Evolutionary conservation across 2,797 vertebrate genomes (phyloP), one percentile per base, ranked within the genome.

Genomic region (Amazonetta brasiliensis): DNA sequence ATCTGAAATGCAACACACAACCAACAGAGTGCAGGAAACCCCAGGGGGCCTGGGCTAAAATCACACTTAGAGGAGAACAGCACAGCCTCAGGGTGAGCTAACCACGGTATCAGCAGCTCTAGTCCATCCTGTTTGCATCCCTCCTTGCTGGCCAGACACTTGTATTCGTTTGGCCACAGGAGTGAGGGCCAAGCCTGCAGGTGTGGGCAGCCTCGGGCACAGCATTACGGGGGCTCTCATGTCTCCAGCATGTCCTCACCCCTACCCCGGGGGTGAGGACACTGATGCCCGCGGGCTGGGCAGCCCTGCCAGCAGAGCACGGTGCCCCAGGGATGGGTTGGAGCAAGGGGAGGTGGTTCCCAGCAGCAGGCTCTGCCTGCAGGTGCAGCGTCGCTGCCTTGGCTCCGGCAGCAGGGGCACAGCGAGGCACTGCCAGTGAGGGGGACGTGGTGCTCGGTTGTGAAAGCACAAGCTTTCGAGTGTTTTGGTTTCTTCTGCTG

Each of bases 401-500:
- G 54, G 52, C 59, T 64, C 44, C 66, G 80, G 56, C 52, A 85
- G 87, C 60, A 80, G 68, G 50, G 85, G 76, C 83, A 94, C 13
- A 10, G 54, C 8, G 5, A 94, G 63, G 85, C 67, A 55, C 39
- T 67, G 84, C 56, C 54, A 63, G 68, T 80, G 95, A 94, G 90
- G 88, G 90, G 84, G 77, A 89, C 0, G 46, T 20, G 54, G 81
- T 84, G 82, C 50, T 94, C 48, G 73, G 83, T 85, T 94, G 74
- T 76, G 83, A 91, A 94, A 91, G 74, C 83, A 86, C 64, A 87
- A 59, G 76, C 76, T 91, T 93, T 88, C 19, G 56, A 89, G 68
- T 92, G 89, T 94, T 96, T 95, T 94, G 21, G 1, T 80, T 95
- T 88, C 85, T 94, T 84, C 66, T 91, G 74, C 67, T 78, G 69